Evolutionary conservation across 2,888 invertebrate species (phyloP).

Genomic region (Drosophila ustulata): DNA sequence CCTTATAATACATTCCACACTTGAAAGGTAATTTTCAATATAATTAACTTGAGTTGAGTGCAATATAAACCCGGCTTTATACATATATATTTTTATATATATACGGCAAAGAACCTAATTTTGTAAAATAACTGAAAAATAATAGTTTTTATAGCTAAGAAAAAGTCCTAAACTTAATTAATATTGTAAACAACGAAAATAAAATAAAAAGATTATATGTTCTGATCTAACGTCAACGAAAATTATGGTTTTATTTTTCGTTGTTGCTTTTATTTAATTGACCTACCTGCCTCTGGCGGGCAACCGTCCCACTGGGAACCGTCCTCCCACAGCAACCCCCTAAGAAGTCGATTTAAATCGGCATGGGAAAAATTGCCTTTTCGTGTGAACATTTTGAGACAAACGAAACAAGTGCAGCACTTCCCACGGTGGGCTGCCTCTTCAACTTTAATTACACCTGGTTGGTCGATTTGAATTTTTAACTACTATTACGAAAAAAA

Average conservation of each 20-base stretch:
- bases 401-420: slow-evolving; percentile 77
- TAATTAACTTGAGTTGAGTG: slow-evolving; percentile 13
- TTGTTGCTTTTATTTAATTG: slow-evolving; percentile 25
- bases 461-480: slow-evolving; percentile 67
- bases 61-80: slow-evolving; percentile 27
- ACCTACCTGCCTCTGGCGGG: slow-evolving; percentile 1
- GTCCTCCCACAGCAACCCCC: slow-evolving; percentile 12
- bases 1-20: slow-evolving; percentile 45
- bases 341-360: slow-evolving; percentile 65
- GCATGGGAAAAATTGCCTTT: slow-evolving; percentile 71
- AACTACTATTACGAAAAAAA: slow-evolving; percentile 51
- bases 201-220: slow-evolving; percentile 7
- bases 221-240: slow-evolving; percentile 28
- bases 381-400: slow-evolving; percentile 70
- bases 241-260: slow-evolving; percentile 51
- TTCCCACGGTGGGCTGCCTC: slow-evolving; percentile 70
- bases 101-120: slow-evolving; percentile 52
- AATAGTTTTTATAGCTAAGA: slow-evolving; percentile 58
- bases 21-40: slow-evolving; percentile 12
- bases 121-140: slow-evolving; percentile 58
- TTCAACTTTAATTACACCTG: slow-evolving; percentile 77
- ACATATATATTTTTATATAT: slow-evolving; percentile 43
- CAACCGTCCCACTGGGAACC: not conserved
- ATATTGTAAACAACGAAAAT: slow-evolving; percentile 50
- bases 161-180: slow-evolving; percentile 55